Percentiles rank a stretch among this genome's conserved stretches.
These are phyloP conservation scores for Protonemura montana DNA, from an alignment of 2,888 invertebrate genomes.

Conservation along the genomic window DNA sequence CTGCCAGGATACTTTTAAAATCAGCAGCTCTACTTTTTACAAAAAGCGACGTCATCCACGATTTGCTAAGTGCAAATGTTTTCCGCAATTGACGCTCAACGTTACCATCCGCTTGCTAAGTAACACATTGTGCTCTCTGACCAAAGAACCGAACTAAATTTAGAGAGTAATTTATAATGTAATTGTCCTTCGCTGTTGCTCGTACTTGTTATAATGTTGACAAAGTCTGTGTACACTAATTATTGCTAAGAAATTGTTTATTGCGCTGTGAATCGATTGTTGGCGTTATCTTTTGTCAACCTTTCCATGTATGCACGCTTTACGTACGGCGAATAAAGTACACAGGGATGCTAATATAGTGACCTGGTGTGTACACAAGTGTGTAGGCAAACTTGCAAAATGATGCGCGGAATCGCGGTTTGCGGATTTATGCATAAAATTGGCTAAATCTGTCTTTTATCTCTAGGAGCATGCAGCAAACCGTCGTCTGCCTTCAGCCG, in stretches of 20 bases:
- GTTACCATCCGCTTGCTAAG: too few species aligned
- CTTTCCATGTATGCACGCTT: background rate
- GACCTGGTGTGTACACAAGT: background rate
- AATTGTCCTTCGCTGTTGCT: background rate
- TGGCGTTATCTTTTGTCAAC: slow-evolving; percentile 21
- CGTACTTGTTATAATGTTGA: background rate
- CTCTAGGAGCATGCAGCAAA: slow-evolving; percentile 14
- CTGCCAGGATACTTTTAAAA: background rate
- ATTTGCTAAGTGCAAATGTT: too few species aligned
- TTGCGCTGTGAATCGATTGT: background rate
- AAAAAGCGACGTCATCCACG: too few species aligned
- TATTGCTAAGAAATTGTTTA: slow-evolving; percentile 18
- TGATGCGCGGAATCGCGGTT: background rate
- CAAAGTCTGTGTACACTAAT: slow-evolving; percentile 8
- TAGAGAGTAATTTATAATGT: background rate
- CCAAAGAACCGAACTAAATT: background rate
- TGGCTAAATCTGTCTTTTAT: background rate
- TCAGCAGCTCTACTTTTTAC: too few species aligned
- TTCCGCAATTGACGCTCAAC: too few species aligned
- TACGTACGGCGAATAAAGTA: background rate
- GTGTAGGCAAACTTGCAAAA: background rate
- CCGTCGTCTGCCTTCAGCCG: background rate
- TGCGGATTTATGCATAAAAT: background rate
- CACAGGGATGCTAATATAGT: background rate
- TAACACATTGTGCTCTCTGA: too few species aligned